Evolutionary conservation across 2,113 vertebrate species (phyloP).

Genomic region (Silurus asotus): DNA sequence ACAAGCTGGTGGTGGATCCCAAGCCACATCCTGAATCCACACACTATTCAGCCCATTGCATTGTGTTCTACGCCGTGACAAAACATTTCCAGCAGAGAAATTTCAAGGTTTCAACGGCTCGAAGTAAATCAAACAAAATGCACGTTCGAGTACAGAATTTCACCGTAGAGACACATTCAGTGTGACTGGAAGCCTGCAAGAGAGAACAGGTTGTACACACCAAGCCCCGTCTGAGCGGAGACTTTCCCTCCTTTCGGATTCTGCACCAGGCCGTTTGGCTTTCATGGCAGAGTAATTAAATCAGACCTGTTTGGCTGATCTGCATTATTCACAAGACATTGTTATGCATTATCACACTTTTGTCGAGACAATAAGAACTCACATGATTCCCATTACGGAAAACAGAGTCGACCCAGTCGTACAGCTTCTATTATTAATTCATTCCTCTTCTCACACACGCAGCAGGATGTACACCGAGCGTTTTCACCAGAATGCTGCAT

Average conservation of each 20-base stretch:
- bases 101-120: not conserved
- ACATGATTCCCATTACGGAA: conserved; percentile 54
- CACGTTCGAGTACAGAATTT: not conserved
- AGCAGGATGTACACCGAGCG: conserved; percentile 54
- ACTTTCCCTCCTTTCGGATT: conserved; percentile 59
- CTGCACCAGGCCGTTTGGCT: conserved; percentile 52
- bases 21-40: not conserved
- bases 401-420: conserved; percentile 54
- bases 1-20: not conserved
- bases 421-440: conserved; percentile 67
- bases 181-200: conserved; percentile 3
- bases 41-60: not conserved
- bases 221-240: conserved; percentile 27
- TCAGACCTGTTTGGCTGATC: conserved; percentile 68
- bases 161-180: not conserved
- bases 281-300: conserved; percentile 72
- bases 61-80: not conserved
- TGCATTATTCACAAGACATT: conserved; percentile 73
- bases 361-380: conserved; percentile 60
- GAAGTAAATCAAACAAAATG: not conserved
- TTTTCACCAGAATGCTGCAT: conserved; percentile 59
- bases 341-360: conserved; percentile 69
- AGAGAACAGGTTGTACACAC: not conserved
- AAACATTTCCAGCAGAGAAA: not conserved
- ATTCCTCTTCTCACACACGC: conserved; percentile 38